These are phyloP conservation scores for Pelagia noctiluca DNA, from an alignment of 30 jellyfish, hydroid and myxozoan genomes.

Conservation along the genomic window DNA sequence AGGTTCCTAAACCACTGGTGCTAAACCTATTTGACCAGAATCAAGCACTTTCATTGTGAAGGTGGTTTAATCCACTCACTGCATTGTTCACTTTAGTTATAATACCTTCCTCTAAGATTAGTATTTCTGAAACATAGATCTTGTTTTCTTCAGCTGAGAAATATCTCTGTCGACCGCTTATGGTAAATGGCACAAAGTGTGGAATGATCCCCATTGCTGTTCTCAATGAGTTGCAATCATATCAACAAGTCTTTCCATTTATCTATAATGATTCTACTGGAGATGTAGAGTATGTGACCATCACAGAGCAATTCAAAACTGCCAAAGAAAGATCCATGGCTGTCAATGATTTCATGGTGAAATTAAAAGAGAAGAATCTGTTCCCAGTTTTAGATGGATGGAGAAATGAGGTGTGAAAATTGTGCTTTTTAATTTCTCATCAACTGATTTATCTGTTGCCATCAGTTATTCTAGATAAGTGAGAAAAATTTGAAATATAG, in stretches of 20 bases:
- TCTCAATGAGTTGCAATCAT: constrained; percentile 39
- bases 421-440: background rate
- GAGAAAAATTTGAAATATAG: too few species aligned
- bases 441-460: too few species aligned
- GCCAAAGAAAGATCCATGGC: constrained; percentile 63
- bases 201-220: constrained; percentile 77
- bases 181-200: constrained; percentile 61
- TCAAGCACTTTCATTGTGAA: too few species aligned
- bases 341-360: constrained; percentile 51
- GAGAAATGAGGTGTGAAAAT: constrained; percentile 74
- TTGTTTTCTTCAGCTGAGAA: too few species aligned
- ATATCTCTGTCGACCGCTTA: constrained; percentile 75
- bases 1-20: too few species aligned
- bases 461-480: too few species aligned
- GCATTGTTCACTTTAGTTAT: too few species aligned
- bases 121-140: too few species aligned
- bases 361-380: constrained; percentile 61
- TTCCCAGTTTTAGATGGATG: constrained; percentile 77
- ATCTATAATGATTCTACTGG: constrained; percentile 69
- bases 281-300: constrained; percentile 65
- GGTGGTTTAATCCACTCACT: too few species aligned
- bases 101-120: too few species aligned
- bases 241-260: constrained; percentile 64
- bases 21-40: too few species aligned
- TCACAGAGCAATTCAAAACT: constrained; percentile 36